A percentile compares a stretch with the other conserved stretches of the same genome.
These are phyloP conservation scores for Thinocorus orbignyianus DNA, from an alignment of 2,113 vertebrate species.

Conservation along the genomic window DNA sequence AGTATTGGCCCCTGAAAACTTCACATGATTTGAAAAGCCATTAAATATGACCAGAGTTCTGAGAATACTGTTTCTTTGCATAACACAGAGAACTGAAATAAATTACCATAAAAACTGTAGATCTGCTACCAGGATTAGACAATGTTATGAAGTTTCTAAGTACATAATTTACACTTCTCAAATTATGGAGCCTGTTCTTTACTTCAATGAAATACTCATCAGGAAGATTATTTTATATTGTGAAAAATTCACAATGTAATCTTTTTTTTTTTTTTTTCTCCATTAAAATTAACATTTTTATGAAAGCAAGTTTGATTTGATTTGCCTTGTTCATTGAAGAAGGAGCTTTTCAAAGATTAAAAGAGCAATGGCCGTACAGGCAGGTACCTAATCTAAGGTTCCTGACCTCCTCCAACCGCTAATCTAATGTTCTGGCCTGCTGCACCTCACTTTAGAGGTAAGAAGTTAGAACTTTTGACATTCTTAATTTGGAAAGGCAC, in stretches of 20 bases:
- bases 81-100: neutral
- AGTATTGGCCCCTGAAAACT: neutral
- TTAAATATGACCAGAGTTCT: neutral
- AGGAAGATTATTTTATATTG: neutral
- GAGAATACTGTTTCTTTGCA: neutral
- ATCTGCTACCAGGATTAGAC: neutral
- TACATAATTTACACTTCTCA: neutral
- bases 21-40: neutral
- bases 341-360: neutral
- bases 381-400: neutral
- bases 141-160: neutral
- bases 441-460: neutral
- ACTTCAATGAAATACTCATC: neutral
- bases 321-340: neutral
- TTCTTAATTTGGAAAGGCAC: neutral
- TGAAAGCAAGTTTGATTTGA: neutral
- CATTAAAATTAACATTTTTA: neutral
- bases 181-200: neutral
- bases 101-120: neutral
- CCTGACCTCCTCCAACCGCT: neutral
- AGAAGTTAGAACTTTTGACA: neutral
- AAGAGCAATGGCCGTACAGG: neutral
- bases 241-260: neutral
- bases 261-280: neutral
- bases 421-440: neutral